These are phyloP conservation scores for Fregetta grallaria DNA, from an alignment of 2,113 vertebrate species.

Conservation along the genomic window DNA sequence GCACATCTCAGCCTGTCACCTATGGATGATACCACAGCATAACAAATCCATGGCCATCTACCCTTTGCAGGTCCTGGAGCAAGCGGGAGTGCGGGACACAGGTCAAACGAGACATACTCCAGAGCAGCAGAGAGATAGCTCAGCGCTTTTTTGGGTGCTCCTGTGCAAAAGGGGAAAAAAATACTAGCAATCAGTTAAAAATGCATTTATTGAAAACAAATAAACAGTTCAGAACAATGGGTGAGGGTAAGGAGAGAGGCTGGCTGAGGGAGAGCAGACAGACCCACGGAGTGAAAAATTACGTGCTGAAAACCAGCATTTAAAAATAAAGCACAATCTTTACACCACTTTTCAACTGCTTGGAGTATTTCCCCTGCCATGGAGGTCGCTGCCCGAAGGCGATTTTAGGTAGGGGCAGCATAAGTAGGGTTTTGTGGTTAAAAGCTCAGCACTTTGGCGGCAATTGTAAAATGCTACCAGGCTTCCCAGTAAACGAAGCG, in stretches of 20 bases:
- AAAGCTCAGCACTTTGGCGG: background rate
- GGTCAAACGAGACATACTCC: background rate
- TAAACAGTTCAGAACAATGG: background rate
- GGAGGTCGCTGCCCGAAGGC: background rate
- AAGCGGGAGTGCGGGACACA: rapidly evolving
- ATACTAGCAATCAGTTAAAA: background rate
- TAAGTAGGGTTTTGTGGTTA: background rate
- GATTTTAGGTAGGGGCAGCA: background rate
- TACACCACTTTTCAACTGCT: background rate
- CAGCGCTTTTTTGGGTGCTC: background rate
- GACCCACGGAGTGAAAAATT: background rate
- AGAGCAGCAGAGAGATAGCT: background rate
- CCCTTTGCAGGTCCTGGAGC: background rate
- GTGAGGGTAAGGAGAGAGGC: background rate
- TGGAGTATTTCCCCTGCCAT: background rate
- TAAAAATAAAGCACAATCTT: background rate
- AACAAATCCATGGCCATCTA: background rate
- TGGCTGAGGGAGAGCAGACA: background rate
- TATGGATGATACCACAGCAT: background rate
- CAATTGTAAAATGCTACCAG: constrained; percentile 1
- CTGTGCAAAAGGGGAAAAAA: background rate
- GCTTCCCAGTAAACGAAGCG: background rate
- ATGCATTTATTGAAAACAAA: background rate
- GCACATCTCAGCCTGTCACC: background rate
- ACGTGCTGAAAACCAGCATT: background rate